Percentiles rank a stretch among this genome's conserved stretches.
Evolutionary conservation across 2,113 vertebrate genomes (phyloP).

Genomic region (Corapipo altera): DNA sequence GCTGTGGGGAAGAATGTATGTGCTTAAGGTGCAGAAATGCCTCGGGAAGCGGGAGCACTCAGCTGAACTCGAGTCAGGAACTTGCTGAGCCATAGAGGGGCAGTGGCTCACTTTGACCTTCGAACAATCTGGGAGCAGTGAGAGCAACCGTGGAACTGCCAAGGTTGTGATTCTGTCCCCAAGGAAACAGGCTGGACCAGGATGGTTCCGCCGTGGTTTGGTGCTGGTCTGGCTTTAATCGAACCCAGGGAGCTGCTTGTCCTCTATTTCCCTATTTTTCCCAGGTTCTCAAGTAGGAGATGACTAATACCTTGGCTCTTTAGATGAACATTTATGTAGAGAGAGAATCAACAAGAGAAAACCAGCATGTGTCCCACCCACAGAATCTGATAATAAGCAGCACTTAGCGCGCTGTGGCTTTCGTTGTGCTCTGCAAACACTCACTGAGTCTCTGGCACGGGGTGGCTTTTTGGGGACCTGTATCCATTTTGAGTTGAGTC

Average conservation of each 20-base stretch:
- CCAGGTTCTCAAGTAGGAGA: neutral
- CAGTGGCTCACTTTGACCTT: fast-evolving
- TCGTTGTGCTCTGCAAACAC: neutral
- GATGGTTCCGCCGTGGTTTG: neutral
- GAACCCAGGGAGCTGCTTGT: neutral
- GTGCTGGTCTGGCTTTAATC: neutral
- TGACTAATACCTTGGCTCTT: conserved; percentile 54
- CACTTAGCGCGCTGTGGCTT: neutral
- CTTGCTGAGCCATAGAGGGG: neutral
- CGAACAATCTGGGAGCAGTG: fast-evolving
- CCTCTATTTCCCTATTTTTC: neutral
- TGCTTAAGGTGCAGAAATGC: neutral
- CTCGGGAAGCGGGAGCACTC: fast-evolving
- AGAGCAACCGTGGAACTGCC: neutral
- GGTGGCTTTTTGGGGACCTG: neutral
- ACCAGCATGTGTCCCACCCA: conserved; percentile 42
- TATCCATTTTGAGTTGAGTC: neutral
- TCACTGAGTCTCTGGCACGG: neutral
- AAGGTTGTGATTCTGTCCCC: neutral
- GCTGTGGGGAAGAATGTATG: fast-evolving
- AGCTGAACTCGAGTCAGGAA: neutral
- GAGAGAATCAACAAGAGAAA: conserved; percentile 48
- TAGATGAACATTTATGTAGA: conserved; percentile 42
- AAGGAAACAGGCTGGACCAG: neutral
- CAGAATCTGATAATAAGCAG: conserved; percentile 8